These are phyloP conservation scores for Mastomys natalensis DNA, from an alignment of 2,113 vertebrate species.

Conservation along the genomic window DNA sequence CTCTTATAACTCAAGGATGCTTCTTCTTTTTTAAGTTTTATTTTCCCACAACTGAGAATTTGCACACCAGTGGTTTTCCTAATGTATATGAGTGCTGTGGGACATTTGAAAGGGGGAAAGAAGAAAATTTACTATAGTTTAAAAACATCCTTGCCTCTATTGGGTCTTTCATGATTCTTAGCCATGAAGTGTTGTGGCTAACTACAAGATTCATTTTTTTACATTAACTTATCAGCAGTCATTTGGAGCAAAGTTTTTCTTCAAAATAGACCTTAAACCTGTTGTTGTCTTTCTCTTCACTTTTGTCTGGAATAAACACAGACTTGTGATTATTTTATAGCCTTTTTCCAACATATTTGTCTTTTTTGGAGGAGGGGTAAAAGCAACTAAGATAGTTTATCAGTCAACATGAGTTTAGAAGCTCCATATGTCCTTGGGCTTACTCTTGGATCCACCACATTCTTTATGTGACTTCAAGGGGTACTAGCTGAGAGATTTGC, in stretches of 20 bases:
- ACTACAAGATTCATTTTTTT: background rate
- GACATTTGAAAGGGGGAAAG: constrained; percentile 83
- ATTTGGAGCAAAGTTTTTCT: constrained; percentile 38
- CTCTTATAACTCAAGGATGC: constrained; percentile 75
- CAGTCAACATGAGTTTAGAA: background rate
- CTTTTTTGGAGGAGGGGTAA: background rate
- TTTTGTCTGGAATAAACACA: constrained; percentile 35
- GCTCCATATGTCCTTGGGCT: background rate
- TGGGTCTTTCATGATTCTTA: constrained; percentile 58
- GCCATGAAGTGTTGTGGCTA: constrained; percentile 14
- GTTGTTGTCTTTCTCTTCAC: constrained; percentile 30
- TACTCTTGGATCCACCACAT: background rate
- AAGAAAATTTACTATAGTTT: constrained; percentile 72
- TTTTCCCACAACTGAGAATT: constrained; percentile 82
- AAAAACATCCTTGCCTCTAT: constrained; percentile 45
- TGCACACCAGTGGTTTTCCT: constrained; percentile 81
- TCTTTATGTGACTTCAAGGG: background rate
- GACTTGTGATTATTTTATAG: background rate
- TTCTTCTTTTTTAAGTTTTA: constrained; percentile 77
- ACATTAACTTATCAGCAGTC: constrained; percentile 55
- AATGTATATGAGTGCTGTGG: constrained; percentile 81
- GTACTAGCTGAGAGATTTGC: background rate
- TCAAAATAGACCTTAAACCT: background rate
- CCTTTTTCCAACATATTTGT: constrained; percentile 33
- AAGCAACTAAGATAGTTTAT: background rate